phyloP scores from a whole-genome alignment of 2,113 vertebrate genomes.

The Chitala chitala region DNA sequence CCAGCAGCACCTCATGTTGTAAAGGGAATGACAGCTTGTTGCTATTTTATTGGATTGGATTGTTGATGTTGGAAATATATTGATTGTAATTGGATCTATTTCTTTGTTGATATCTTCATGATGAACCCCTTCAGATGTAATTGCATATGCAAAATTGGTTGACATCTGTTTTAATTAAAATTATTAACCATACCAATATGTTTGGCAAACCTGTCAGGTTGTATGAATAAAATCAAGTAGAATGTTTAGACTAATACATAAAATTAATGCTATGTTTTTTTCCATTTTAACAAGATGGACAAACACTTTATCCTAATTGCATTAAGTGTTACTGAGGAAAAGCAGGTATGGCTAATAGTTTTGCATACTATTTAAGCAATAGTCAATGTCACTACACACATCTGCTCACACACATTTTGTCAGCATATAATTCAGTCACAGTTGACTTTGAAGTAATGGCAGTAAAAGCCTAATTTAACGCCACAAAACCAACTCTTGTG shows the following conservation, averaged over 20 bases:
- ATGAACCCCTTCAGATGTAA: not conserved
- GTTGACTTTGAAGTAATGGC: slow-evolving; percentile 1
- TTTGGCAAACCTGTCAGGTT: not conserved
- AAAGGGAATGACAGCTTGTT: not conserved
- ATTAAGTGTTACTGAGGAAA: not conserved
- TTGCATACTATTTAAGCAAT: not conserved
- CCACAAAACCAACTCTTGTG: slow-evolving; percentile 6
- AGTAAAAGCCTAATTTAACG: slow-evolving; percentile 6
- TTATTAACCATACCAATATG: not conserved
- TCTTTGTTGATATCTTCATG: not conserved
- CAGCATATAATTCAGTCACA: not conserved
- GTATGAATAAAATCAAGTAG: not conserved
- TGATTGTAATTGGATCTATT: not conserved
- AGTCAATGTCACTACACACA: not conserved
- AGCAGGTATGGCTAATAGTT: not conserved
- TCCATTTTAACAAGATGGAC: not conserved
- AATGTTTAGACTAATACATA: not conserved
- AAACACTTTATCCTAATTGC: not conserved
- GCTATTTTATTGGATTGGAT: not conserved
- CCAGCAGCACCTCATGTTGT: slow-evolving; percentile 60
- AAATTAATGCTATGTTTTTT: not conserved
- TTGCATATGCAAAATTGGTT: not conserved
- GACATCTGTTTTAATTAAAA: not conserved
- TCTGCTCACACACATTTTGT: slow-evolving; percentile 1
- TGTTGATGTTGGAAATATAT: too few relatives aligned